Base-by-base conservation (phyloP, 2,888 invertebrate species). In the Calliphora vomitoria region DNA sequence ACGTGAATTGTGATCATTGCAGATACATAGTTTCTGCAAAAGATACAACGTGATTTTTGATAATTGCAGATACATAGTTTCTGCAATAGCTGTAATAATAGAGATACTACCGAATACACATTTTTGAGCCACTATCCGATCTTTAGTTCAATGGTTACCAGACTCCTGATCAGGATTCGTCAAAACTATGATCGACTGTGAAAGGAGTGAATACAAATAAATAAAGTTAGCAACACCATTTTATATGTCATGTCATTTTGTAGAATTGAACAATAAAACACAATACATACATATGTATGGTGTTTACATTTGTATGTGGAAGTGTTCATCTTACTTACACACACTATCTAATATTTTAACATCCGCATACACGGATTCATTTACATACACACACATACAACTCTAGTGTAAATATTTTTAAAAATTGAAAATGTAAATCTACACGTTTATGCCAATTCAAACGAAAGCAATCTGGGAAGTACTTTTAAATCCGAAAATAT, bases 221-320 rank as follows among this genome's bases (percentile, higher is more conserved):
- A 72, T 66, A 66, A 66, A 82, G n/a, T 64, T 62, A 44, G 31
- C 64, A 74, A 25, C 55, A 55, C 44, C 66, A 68, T 64, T 72
- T 72, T 82, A 72, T 68, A 58, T 58, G 68, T 31, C 68, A 68
- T 78, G 78, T 68, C 78, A 78, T 68, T 68, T 78, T 68, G 5
- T 44, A 47, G 35, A 69, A 31, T 62, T 75, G 75, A 44, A 62
- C 60, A 62, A 66, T 66, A 72, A 31, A 60, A 44, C 13, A 60
- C 44, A 74, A 60, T 35, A 35, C 6, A 35, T 35, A 0, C 5
- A 35, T 35, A 35, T 35, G 2, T 74, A 64, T 74, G 53, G 4
- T 64, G 64, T 81, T 72, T 38, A 62, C 71, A 62, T 53, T 44
- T 58, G 72, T 60, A 15, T 38, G 58, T 1, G 41, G 66, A 72